Percentiles rank a stretch among this genome's conserved stretches.
Conservation (phyloP, 23 tunicate species). For the Ascidia mentula region DNA sequence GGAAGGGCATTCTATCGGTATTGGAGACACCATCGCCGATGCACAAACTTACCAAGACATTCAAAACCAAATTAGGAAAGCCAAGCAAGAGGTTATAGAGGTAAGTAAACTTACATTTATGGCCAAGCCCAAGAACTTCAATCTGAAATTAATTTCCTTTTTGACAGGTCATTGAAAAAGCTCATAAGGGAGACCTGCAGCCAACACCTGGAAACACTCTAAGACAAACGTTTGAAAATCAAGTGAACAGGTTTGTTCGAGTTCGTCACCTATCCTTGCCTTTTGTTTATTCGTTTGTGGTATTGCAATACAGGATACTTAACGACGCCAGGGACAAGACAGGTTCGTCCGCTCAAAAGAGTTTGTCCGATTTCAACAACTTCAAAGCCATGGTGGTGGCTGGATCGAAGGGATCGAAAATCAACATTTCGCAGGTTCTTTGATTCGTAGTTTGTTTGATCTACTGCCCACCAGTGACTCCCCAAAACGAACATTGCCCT, state of each 20-base stretch:
- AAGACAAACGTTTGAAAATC: constrained; percentile 97
- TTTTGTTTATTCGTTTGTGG: too few species aligned
- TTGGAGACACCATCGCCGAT: constrained; percentile 99
- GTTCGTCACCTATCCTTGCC: background rate
- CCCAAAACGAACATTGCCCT: background rate
- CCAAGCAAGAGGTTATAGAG: constrained; percentile 98
- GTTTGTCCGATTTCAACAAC: constrained; percentile 98
- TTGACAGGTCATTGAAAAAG: constrained; percentile 93
- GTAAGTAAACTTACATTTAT: constrained; percentile 25
- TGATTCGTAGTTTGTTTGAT: too few species aligned
- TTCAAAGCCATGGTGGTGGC: constrained; percentile 99
- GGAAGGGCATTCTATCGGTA: constrained; percentile 99
- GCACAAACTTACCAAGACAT: constrained; percentile 98
- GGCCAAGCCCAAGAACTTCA: too few species aligned
- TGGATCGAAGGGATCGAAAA: constrained; percentile 99
- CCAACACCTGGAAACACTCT: constrained; percentile 99
- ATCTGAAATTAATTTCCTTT: too few species aligned
- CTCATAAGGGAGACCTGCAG: constrained; percentile 96
- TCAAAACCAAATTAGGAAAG: constrained; percentile 95
- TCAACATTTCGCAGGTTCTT: constrained; percentile 98
- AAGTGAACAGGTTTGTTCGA: constrained; percentile 99
- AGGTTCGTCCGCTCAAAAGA: constrained; percentile 97
- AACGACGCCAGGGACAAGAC: constrained; percentile 99
- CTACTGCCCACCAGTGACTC: background rate
- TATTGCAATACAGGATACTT: constrained; percentile 53